These are phyloP conservation scores for Ciconia maguari DNA, from an alignment of 2,113 vertebrate genomes.

Conservation along the genomic window DNA sequence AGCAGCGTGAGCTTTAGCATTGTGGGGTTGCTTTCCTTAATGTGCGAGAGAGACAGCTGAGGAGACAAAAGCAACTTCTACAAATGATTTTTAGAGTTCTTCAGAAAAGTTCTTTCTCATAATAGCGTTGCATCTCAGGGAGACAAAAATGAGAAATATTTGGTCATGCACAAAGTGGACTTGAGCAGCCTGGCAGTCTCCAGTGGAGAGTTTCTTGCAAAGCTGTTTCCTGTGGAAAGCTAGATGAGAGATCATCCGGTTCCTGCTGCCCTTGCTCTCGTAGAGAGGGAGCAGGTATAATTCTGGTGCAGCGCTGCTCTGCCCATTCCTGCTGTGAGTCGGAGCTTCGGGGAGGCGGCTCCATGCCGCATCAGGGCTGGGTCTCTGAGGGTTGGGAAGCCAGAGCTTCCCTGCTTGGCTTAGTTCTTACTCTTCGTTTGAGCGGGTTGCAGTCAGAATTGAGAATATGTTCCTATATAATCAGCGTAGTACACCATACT, in stretches of 20 bases:
- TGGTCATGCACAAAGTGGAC: not conserved
- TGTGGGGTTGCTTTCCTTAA: not conserved
- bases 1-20: not conserved
- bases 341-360: accelerated
- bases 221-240: not conserved
- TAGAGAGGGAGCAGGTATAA: accelerated
- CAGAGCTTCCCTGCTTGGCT: not conserved
- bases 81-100: not conserved
- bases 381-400: not conserved
- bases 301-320: not conserved
- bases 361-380: accelerated
- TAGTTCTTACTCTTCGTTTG: not conserved
- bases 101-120: not conserved
- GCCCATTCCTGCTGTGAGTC: not conserved
- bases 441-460: not conserved
- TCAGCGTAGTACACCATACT: not conserved
- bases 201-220: not conserved
- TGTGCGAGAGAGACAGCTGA: not conserved
- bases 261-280: not conserved
- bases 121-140: not conserved
- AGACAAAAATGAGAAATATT: not conserved
- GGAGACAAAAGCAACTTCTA: not conserved
- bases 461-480: not conserved
- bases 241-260: not conserved
- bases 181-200: not conserved